Evolutionary conservation across 2,113 vertebrate species (phyloP).

Genomic region (Mungos mungo): DNA sequence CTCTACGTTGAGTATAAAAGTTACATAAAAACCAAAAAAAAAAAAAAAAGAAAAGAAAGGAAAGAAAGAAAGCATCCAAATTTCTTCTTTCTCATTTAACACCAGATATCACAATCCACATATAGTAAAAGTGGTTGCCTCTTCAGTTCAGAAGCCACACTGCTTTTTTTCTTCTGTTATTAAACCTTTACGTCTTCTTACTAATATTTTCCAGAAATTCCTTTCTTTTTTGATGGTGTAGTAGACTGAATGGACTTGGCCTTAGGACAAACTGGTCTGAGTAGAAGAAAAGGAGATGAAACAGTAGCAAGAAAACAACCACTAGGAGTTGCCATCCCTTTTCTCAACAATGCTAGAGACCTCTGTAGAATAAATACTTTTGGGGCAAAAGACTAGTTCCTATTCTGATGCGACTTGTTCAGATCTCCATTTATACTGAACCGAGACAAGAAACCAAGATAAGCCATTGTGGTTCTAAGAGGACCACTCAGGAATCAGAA

Average conservation of each 20-base stretch:
- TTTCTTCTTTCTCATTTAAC: background rate
- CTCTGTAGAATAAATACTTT: background rate
- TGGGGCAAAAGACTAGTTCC: background rate
- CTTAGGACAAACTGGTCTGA: slow-evolving; percentile 9
- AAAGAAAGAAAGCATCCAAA: background rate
- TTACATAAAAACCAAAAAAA: background rate
- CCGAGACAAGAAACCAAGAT: background rate
- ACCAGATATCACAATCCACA: background rate
- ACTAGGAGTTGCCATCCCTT: background rate
- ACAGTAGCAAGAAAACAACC: background rate
- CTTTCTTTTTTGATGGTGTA: background rate
- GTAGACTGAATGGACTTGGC: background rate
- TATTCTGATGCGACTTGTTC: background rate
- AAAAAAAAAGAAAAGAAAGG: background rate
- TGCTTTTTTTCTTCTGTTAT: background rate
- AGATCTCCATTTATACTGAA: background rate
- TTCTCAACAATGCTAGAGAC: background rate
- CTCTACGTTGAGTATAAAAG: background rate
- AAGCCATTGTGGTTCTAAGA: background rate
- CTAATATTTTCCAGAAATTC: background rate
- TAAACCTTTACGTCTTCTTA: background rate
- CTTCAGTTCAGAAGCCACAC: background rate
- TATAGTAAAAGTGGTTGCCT: background rate
- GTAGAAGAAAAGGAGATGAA: background rate
- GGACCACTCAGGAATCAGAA: background rate